Evolutionary conservation across 2,113 vertebrate genomes (phyloP), one percentile per base, ranked within the genome.

Genomic region (Cephalopholis sonnerati): DNA sequence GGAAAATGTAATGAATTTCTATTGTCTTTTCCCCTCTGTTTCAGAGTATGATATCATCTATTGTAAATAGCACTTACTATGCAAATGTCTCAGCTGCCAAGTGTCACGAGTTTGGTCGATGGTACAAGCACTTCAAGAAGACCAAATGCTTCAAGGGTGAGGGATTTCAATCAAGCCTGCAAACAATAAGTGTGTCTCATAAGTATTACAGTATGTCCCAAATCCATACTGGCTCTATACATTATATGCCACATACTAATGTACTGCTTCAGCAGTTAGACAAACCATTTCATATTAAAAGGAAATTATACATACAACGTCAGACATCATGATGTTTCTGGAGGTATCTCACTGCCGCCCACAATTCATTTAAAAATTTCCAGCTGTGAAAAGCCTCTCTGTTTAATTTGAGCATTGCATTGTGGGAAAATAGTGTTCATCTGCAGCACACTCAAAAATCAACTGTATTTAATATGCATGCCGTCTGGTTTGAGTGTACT

Each of bases 11-110:
- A 91, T 93, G 86, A 90, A 90, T 88, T 88, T 78, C 89, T 76
- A 79, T 85, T 89, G 82, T 82, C 83, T 87, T 86, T 78, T 44
- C 74, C 50, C 78, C n/a, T 92, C 66, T 92, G 65, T 88, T 87
- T 87, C 91, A 12, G 91, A 98, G 98, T 95, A 99, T 99, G 98
- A 99, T 99, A 95, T 99, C 98, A 87, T 99, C 98, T 93, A 98
- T 99, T 96, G 97, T 98, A 95, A 99, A 99, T 96, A 98, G 97
- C 96, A 98, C 98, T 96, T 98, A 98, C 97, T 99, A 99, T 97
- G 97, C 98, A 97, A 99, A 99, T 94, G 98, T 98, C 92, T 99
- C 98, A 82, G 96, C 98, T 95, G 96, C 97, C 95, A 99, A 99
- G 96, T 99, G 98, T 96, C 98, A 99, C 89, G 98, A 99, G 96